Evolutionary conservation across 2,888 invertebrate genomes (phyloP).

Genomic region (Perithous albicinctus): DNA sequence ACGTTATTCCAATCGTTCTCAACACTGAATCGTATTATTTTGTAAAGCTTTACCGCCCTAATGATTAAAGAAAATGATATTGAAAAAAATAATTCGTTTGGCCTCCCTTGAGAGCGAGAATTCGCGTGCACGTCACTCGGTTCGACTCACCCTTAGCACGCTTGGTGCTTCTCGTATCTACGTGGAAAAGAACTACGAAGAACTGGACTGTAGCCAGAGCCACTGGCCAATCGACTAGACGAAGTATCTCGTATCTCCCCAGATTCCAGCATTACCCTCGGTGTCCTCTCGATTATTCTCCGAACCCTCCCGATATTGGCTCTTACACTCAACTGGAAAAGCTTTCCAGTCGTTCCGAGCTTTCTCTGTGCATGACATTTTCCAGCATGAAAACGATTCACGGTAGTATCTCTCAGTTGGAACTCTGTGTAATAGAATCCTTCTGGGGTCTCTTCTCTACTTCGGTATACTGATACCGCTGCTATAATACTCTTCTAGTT

Average conservation of each 20-base stretch:
- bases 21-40: background rate
- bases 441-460: slow-evolving; percentile 4
- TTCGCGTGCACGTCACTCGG: slow-evolving; percentile 32
- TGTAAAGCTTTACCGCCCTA: background rate
- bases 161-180: slow-evolving; percentile 38
- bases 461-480: slow-evolving; percentile 9
- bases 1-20: background rate
- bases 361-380: slow-evolving; percentile 39
- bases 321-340: slow-evolving; percentile 22
- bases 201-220: slow-evolving; percentile 79
- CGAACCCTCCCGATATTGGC: slow-evolving; percentile 40
- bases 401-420: slow-evolving; percentile 33
- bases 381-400: slow-evolving; percentile 53
- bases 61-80: background rate
- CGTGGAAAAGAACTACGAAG: slow-evolving; percentile 45
- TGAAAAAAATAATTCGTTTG: background rate
- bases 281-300: slow-evolving; percentile 41
- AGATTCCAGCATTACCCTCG: slow-evolving; percentile 38
- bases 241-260: slow-evolving; percentile 12
- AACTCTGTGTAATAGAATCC: slow-evolving; percentile 50
- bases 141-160: slow-evolving; percentile 41
- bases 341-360: slow-evolving; percentile 17
- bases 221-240: slow-evolving; percentile 71
- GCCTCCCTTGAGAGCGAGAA: background rate
- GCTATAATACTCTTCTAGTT: slow-evolving; percentile 17